phyloP scores from a whole-genome alignment of 1,140 invertebrate species.

The Trichomalopsis sarcophagae region DNA sequence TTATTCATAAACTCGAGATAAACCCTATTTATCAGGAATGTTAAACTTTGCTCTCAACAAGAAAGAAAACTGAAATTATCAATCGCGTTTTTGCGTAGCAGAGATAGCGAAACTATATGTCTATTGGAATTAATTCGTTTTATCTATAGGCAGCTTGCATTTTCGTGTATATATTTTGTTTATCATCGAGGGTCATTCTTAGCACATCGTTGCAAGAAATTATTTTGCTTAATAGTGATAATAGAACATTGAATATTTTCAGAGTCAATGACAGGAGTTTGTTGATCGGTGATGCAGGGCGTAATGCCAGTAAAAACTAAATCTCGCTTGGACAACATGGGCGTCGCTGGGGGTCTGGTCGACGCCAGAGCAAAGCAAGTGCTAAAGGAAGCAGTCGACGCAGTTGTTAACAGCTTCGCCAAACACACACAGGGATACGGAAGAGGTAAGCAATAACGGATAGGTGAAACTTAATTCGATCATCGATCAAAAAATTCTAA shows the following conservation, averaged over 20 bases:
- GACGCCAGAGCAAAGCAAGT: conserved; percentile 83
- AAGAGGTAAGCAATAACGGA: conserved; percentile 76
- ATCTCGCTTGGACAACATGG: conserved; percentile 70
- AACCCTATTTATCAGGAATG: background rate
- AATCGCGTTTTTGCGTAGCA: background rate
- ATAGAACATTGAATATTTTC: conserved; percentile 4
- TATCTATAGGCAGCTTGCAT: no score
- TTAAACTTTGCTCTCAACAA: background rate
- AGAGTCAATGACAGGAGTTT: conserved; percentile 57
- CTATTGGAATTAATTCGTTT: background rate
- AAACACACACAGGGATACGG: conserved; percentile 87
- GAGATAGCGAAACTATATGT: background rate
- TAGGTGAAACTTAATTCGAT: no score
- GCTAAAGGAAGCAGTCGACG: conserved; percentile 85
- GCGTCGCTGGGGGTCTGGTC: conserved; percentile 72
- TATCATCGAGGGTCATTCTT: background rate
- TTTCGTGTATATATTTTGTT: no score
- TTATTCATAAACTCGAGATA: background rate
- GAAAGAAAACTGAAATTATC: background rate
- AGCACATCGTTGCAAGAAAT: background rate
- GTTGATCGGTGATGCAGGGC: conserved; percentile 56
- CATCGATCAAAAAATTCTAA: background rate
- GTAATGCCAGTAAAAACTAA: conserved; percentile 73
- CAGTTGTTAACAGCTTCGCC: conserved; percentile 86
- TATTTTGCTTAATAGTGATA: background rate